phyloP scores from a whole-genome alignment of 1,140 invertebrate genomes.

The Ridgeia piscesae region DNA sequence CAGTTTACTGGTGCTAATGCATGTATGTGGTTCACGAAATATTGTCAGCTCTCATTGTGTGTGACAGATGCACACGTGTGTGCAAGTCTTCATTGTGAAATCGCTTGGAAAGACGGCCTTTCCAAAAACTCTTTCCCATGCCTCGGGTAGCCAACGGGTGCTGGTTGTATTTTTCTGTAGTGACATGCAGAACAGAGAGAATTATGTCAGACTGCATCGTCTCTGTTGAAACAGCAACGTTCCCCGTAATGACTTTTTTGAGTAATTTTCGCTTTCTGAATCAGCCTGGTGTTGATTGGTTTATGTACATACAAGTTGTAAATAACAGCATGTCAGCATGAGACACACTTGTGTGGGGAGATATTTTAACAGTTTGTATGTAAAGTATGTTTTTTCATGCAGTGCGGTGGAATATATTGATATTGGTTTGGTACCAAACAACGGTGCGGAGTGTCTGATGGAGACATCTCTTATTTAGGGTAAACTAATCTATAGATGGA shows the following conservation, averaged over 20 bases:
- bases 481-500: neutral
- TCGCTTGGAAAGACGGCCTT: neutral
- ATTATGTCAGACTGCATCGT: neutral
- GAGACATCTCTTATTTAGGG: neutral
- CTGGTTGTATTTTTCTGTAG: neutral
- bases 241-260: neutral
- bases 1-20: neutral
- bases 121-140: neutral
- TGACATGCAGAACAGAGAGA: neutral
- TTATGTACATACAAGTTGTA: constrained; percentile 6
- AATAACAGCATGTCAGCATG: neutral
- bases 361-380: neutral
- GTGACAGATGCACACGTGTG: neutral
- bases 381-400: neutral
- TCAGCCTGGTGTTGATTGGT: neutral
- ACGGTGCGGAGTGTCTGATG: neutral
- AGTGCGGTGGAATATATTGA: constrained; percentile 1
- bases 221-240: neutral
- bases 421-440: neutral
- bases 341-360: neutral
- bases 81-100: neutral
- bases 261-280: neutral
- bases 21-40: neutral
- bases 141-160: neutral
- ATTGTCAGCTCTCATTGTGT: neutral